phyloP scores from a whole-genome alignment of 2,888 invertebrate species.

The Calameuta idolon region DNA sequence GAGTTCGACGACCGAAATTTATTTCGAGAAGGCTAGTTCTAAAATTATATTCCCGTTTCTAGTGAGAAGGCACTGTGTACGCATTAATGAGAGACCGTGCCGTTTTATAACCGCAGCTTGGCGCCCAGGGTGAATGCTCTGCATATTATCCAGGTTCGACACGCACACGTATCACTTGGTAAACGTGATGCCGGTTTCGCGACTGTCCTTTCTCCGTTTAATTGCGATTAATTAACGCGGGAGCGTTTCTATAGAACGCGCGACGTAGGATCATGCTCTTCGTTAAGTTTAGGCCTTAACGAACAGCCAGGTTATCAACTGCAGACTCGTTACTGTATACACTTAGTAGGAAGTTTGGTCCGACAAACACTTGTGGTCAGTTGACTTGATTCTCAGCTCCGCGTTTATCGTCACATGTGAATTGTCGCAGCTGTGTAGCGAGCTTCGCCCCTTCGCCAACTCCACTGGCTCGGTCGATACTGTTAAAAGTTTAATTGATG shows the following conservation, averaged over 20 bases:
- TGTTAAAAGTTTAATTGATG: constrained; percentile 67
- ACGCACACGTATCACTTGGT: no score
- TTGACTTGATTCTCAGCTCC: constrained; percentile 38
- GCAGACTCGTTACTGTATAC: constrained; percentile 47
- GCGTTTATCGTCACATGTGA: constrained; percentile 79
- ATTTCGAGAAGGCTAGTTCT: constrained; percentile 11
- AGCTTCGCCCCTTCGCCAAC: constrained; percentile 91
- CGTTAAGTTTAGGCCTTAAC: no score
- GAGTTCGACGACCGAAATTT: constrained; percentile 9
- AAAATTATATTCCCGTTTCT: constrained; percentile 1
- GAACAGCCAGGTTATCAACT: constrained; percentile 15
- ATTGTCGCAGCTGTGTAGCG: constrained; percentile 95
- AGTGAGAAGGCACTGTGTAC: no score
- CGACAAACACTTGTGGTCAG: constrained; percentile 46
- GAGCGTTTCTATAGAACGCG: no score
- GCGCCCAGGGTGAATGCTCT: no score
- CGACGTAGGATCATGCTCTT: no score
- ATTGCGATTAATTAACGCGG: no score
- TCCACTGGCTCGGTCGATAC: constrained; percentile 97
- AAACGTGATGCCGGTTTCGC: no score
- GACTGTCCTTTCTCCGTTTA: no score
- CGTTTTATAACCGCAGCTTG: no score
- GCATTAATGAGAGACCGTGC: no score
- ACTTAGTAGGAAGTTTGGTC: constrained; percentile 58
- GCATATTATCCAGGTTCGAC: no score